Conservation (phyloP, 2,797 vertebrate species). For the Jordanella pulchra region DNA sequence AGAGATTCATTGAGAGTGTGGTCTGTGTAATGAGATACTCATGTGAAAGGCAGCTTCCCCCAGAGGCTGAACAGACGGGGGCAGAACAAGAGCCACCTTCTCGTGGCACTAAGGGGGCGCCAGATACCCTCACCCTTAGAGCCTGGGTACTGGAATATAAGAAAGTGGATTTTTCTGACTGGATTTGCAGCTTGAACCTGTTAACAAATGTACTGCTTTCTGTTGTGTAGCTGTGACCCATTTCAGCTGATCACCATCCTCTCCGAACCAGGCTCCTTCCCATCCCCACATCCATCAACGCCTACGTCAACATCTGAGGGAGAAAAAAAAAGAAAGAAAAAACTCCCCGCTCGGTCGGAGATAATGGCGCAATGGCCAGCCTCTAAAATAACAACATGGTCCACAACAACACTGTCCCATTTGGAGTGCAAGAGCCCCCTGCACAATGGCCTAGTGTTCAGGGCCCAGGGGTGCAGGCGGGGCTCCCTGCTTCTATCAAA, state of each 20-base stretch:
- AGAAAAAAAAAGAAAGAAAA: constrained; percentile 37
- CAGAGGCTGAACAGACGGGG: constrained; percentile 45
- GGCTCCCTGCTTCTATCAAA: constrained; percentile 65
- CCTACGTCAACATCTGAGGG: constrained; percentile 48
- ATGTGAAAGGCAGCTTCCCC: constrained; percentile 74
- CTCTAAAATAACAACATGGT: constrained; percentile 75
- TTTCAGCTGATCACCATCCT: constrained; percentile 52
- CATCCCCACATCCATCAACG: constrained; percentile 43
- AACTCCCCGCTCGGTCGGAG: constrained; percentile 46
- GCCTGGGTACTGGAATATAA: constrained; percentile 28
- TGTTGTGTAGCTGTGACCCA: constrained; percentile 66
- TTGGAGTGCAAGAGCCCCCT: constrained; percentile 61
- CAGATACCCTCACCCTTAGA: constrained; percentile 40
- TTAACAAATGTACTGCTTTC: constrained; percentile 55
- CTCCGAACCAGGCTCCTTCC: constrained; percentile 40
- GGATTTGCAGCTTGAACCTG: constrained; percentile 33
- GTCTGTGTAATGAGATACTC: constrained; percentile 78
- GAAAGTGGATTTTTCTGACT: constrained; percentile 45
- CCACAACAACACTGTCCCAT: constrained; percentile 68
- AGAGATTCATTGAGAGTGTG: constrained; percentile 75
- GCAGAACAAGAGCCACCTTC: constrained; percentile 65
- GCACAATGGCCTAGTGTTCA: constrained; percentile 77
- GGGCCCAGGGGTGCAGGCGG: constrained; percentile 59
- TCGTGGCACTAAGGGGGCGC: constrained; percentile 54
- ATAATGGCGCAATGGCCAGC: constrained; percentile 60